Evolutionary conservation across 1,140 invertebrate species (phyloP), one percentile per base, ranked within the genome.

Genomic region (Macrosteles quadrilineatus): DNA sequence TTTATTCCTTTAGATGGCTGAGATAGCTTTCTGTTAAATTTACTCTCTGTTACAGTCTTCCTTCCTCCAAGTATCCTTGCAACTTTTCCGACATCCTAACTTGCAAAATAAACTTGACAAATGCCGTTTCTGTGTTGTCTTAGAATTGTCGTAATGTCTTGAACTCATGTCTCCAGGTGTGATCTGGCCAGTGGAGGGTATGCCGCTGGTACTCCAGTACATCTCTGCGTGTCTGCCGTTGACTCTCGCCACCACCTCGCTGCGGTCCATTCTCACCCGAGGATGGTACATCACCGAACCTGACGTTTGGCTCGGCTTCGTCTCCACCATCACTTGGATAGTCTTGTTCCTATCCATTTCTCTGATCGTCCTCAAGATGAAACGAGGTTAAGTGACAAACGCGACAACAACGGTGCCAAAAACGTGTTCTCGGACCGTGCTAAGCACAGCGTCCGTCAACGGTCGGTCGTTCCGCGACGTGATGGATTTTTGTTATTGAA

Each of bases 231-330:
- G 92, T 30, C 82, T 98, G 6, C 97, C 97, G 0, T 83, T 98
- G 21, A 98, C 97, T 0, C 91, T 95, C 77, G 94, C 95, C 6
- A 96, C 95, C n/a, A 94, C 97, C 76, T 91, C 93, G 0, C 84
- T 98, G 73, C 84, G 96, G 29, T 90, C 89, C 19, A 92, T 98
- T 76, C 80, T 98, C 14, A 92, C 94, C 23, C 85, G 94, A 72
- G 96, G 95, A 0, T 98, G 95, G 95, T 79, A 83, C 1, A 89
- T 98, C 3, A 77, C 81, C 0, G 84, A 91, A 59, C 87, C 90
- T 0, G 84, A 86, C 0, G 95, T 98, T 0, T 97, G 95, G 82
- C 84, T 87, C 32, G 96, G 96, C 0, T 97, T 94, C 77, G 81
- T 96, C 0, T 88, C 93, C 17, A 95, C 91, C 0, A 82, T 89